Conservation (phyloP, 1,140 invertebrate genomes). For the Portunus trituberculatus region DNA sequence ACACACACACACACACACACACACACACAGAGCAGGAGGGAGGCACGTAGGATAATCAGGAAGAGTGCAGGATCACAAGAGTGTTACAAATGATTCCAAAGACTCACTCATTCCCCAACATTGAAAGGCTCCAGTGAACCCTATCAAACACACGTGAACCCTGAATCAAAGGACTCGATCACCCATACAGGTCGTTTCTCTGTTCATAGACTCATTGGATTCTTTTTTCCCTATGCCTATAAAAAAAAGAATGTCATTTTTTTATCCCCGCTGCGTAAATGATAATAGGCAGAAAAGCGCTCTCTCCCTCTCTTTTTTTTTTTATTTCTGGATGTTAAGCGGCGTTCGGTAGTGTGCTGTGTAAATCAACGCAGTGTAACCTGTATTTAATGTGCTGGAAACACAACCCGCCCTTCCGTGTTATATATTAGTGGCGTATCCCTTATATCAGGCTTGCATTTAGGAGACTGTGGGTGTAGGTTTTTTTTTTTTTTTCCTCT, state of each 20-base stretch:
- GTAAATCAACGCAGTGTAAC: slow-evolving; percentile 12
- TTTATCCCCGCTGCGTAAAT: not conserved
- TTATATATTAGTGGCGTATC: not conserved
- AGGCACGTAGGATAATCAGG: too few relatives aligned
- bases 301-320: not conserved
- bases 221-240: too few relatives aligned
- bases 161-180: too few relatives aligned
- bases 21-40: not conserved
- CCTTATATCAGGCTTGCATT: not conserved
- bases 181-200: too few relatives aligned
- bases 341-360: not conserved
- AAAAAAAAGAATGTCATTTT: too few relatives aligned
- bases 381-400: slow-evolving; percentile 4
- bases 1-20: too few relatives aligned
- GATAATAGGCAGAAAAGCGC: not conserved
- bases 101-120: too few relatives aligned
- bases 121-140: too few relatives aligned
- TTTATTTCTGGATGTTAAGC: not conserved
- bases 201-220: too few relatives aligned
- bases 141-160: too few relatives aligned
- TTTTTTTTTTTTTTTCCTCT: not conserved
- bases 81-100: too few relatives aligned
- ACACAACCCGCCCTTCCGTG: not conserved
- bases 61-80: too few relatives aligned
- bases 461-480: not conserved